Evolutionary conservation across 2,888 invertebrate species (phyloP), one percentile per base, ranked within the genome.

Genomic region (Apomyelois bistriatella): DNA sequence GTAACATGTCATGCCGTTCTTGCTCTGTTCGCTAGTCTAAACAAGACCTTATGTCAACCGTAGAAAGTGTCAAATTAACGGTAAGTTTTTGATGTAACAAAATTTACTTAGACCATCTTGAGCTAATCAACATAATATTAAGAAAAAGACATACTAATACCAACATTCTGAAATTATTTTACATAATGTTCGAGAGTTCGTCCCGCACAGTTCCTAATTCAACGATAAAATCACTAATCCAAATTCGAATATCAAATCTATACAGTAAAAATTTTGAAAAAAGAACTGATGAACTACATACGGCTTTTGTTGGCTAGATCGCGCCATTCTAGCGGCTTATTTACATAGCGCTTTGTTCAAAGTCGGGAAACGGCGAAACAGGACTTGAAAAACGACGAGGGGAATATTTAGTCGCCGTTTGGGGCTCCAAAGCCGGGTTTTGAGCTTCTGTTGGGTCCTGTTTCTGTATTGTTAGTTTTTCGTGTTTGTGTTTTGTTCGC

Each of bases 321-420:
- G 30, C 36, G 17, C 47, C 35, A 47, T 30, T 32, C 35, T 35
- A 4, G 16, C 40, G 40, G 16, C 49, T 10, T 13, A 40, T 49
- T 49, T 40, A 30, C 49, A 49, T 49, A 40, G 37, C 49, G 49
- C 49, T 49, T 49, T 49, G 49, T 49, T 49, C 32, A 3, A 32
- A 30, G 46, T 46, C 15, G 43, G 43, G 13, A 3, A 43, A 43
- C 30, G 28, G 17, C 43, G 28, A 7, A 28, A 43, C 43, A 28
- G 7, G 28, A 43, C 43, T 40, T 16, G 43, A 43, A 43, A 46
- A 46, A 46, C 46, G 46, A 30, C 30, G 13, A 46, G 12, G 1
- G 9, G 32, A 46, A 46, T 46, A 46, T 46, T 46, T 46, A 32
- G 46, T 32, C 46, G 46, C 30, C 46, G 13, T 46, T 43, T 46